Percentiles rank a stretch among this genome's conserved stretches.
These are phyloP conservation scores for Drosophila triauraria DNA, from an alignment of 1,140 invertebrate genomes.

Conservation along the genomic window DNA sequence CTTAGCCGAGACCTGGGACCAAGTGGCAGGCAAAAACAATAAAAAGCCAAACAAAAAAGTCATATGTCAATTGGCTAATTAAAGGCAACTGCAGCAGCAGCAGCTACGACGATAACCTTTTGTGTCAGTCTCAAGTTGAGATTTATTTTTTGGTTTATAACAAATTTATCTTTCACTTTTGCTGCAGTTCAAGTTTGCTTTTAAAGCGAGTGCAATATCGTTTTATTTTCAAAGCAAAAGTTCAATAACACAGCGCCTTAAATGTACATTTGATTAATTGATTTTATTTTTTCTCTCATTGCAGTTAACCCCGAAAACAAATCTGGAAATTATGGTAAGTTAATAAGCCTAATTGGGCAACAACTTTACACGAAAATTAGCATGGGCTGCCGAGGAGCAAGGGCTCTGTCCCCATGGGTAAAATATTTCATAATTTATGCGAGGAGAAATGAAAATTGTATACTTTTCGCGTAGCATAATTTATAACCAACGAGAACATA, in stretches of 20 bases:
- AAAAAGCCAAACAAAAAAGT: constrained; percentile 52
- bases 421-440: constrained; percentile 78
- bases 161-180: constrained; percentile 54
- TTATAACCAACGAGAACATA: constrained; percentile 23
- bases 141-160: constrained; percentile 29
- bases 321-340: constrained; percentile 75
- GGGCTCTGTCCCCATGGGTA: constrained; percentile 53
- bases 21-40: constrained; percentile 32
- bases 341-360: constrained; percentile 65
- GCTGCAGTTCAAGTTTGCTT: constrained; percentile 40
- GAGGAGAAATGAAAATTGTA: constrained; percentile 41
- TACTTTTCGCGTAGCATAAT: constrained; percentile 35
- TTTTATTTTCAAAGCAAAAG: constrained; percentile 36
- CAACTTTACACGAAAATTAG: constrained; percentile 72
- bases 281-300: constrained; percentile 43
- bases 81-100: constrained; percentile 48
- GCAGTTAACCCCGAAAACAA: constrained; percentile 48
- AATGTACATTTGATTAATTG: constrained; percentile 37
- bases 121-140: constrained; percentile 57
- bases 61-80: constrained; percentile 81
- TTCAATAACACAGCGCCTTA: constrained; percentile 56
- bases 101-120: constrained; percentile 67
- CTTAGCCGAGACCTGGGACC: neutral
- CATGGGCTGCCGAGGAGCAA: constrained; percentile 28
- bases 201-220: constrained; percentile 26